phyloP scores from a whole-genome alignment of 2,113 vertebrate species.

The Boulengeromyrus knoepffleri region DNA sequence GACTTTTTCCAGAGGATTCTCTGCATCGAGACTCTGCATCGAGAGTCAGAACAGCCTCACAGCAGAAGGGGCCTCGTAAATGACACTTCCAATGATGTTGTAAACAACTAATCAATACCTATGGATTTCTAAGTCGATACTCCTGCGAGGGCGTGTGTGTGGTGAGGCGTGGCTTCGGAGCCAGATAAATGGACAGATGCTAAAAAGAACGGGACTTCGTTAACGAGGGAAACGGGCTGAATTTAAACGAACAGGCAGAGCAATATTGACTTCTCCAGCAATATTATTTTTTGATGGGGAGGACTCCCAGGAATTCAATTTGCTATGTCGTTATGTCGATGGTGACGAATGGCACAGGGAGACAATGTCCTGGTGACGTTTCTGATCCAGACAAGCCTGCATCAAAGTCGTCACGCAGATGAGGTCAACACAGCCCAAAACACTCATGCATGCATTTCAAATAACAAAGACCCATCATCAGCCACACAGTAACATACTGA shows the following conservation, averaged over 20 bases:
- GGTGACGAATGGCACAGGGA: neutral
- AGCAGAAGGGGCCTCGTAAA: constrained; percentile 74
- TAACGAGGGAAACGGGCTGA: constrained; percentile 63
- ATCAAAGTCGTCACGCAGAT: neutral
- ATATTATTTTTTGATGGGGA: constrained; percentile 58
- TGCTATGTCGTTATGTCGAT: neutral
- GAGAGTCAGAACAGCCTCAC: constrained; percentile 74
- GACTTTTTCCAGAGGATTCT: neutral
- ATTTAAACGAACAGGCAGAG: constrained; percentile 69
- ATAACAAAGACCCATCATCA: neutral
- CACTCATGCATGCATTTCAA: neutral
- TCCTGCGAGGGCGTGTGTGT: constrained; percentile 63
- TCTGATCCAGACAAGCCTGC: neutral
- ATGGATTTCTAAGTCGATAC: constrained; percentile 76
- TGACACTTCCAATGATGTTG: constrained; percentile 92
- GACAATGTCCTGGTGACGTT: neutral
- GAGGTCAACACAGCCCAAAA: neutral
- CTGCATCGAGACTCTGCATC: constrained; percentile 57
- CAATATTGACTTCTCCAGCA: constrained; percentile 63
- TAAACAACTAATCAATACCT: constrained; percentile 91
- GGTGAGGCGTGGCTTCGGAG: constrained; percentile 58
- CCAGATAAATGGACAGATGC: constrained; percentile 60
- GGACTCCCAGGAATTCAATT: neutral
- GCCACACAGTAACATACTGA: neutral
- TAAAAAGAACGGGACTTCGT: constrained; percentile 81